Conservation (phyloP, 2,797 vertebrate genomes). For the Sebastes taczanowskii region DNA sequence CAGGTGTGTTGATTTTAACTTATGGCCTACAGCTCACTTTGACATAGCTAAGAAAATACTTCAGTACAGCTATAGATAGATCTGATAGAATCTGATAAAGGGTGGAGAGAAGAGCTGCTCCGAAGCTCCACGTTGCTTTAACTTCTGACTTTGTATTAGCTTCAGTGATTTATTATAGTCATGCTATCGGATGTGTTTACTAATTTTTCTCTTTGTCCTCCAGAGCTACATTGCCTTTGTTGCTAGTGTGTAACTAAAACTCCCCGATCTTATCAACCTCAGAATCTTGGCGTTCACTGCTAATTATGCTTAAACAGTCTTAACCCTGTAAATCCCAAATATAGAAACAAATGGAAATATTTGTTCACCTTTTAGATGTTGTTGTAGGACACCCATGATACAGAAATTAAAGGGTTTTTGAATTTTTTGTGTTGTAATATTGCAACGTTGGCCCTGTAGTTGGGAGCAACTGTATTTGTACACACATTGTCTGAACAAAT, state of each 20-base stretch:
- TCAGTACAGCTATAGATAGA: conserved; percentile 46
- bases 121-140: conserved; percentile 21
- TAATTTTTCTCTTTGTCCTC: conserved; percentile 6
- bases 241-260: background rate
- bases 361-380: too few relatives aligned
- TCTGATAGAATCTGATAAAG: conserved; percentile 47
- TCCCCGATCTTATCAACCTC: background rate
- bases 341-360: too few relatives aligned
- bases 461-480: too few relatives aligned
- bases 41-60: conserved; percentile 46
- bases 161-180: background rate
- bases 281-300: background rate
- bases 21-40: conserved; percentile 49
- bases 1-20: conserved; percentile 68
- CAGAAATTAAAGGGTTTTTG: too few relatives aligned
- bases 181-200: background rate
- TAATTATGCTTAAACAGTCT: background rate
- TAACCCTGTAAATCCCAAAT: background rate
- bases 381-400: too few relatives aligned
- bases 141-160: conserved; percentile 6
- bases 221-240: background rate
- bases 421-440: too few relatives aligned
- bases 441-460: too few relatives aligned
- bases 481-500: too few relatives aligned
- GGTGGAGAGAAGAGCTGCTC: conserved; percentile 12